Evolutionary conservation across 1,140 invertebrate genomes (phyloP), one percentile per base, ranked within the genome.

Genomic region (Neodiprion fabricii): DNA sequence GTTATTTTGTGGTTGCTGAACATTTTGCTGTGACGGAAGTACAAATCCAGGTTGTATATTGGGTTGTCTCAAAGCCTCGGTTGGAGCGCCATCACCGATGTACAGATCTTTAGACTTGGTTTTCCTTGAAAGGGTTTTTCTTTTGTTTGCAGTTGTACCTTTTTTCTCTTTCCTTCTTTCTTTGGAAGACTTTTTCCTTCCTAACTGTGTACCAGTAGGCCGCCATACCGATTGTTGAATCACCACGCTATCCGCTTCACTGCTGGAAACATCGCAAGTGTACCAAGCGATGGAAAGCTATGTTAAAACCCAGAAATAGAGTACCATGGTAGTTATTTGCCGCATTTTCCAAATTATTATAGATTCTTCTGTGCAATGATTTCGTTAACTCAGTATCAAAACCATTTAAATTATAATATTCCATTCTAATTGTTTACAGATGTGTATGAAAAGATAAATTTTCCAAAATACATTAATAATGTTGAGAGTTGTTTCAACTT

Each of bases 221-320:
- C 87, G 81, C 87, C 87, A 89, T 9, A 89, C 86, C 40, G 87
- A 81, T 68, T 89, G 87, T 53, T 88, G 85, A 72, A 89, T 84
- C 9, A 78, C 81, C 9, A 80, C 74, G 53, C 83, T 83, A 70
- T 88, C 87, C 1, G 82, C 75, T 21, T 83, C 84, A n/a, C 79
- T 86, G 66, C 78, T 79, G 17, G 14, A 76, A 79, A 71, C 53
- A 71, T 28, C 40, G 67, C 40, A 69, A 69, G 67, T 21, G 67
- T 69, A 69, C 67, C 67, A 69, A 69, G 40, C 67, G 67, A 69
- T 69, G 67, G 67, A 69, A 69, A 69, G 67, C 67, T 69, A 69
- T 47, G 67, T 69, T 69, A 69, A 69, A 69, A 69, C 40, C 40
- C 21, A 69, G 67, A 69, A 69, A 23, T 47, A 69, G 67, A 69